Conservation (phyloP, 2,113 vertebrate genomes). For the Odontesthes bonariensis region DNA sequence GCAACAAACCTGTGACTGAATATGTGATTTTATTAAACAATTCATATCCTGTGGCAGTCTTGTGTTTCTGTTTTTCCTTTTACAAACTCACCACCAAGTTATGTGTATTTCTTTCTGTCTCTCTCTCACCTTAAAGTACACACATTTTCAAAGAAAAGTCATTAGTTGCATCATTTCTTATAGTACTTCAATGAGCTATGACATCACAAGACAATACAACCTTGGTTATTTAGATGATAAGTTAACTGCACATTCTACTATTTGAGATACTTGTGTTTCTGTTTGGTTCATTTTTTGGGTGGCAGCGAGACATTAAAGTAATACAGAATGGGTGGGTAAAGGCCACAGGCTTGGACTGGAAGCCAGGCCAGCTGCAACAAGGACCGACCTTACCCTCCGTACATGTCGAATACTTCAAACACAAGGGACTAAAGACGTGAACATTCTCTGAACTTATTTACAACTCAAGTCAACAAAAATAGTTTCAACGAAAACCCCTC, state of each 20-base stretch:
- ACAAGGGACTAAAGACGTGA: no score
- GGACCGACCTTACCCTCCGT: no score
- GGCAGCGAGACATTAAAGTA: no score
- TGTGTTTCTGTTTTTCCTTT: conserved; percentile 2
- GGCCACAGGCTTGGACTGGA: no score
- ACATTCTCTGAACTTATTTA: no score
- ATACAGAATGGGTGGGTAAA: no score
- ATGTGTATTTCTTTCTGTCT: neutral
- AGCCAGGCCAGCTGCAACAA: no score
- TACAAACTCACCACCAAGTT: neutral
- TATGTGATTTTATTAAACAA: conserved; percentile 66
- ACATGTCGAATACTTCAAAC: no score
- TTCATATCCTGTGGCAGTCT: conserved; percentile 16
- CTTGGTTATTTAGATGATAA: neutral
- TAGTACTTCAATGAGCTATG: neutral
- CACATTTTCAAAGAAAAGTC: neutral
- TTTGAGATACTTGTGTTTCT: neutral
- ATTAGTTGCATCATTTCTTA: neutral
- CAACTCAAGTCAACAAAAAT: no score
- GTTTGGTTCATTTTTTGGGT: no score
- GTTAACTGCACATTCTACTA: neutral
- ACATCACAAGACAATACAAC: neutral
- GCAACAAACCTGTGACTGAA: conserved; percentile 37
- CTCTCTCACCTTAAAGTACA: conserved; percentile 1
- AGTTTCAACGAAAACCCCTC: neutral